Conservation (phyloP, 2,888 invertebrate genomes). For the Drosophila picticornis region DNA sequence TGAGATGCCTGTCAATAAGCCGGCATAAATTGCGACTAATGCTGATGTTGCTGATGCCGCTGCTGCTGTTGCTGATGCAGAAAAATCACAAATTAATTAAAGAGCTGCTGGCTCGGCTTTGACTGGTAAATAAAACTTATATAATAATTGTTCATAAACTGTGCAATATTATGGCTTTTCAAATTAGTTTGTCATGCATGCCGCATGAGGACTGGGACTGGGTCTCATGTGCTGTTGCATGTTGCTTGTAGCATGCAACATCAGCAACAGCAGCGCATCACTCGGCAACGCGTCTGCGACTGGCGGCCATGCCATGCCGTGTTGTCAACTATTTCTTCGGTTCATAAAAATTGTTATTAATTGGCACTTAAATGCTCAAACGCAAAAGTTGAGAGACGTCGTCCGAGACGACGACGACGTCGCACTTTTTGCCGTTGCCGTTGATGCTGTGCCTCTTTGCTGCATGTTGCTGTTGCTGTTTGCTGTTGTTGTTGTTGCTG, state of each 20-base stretch:
- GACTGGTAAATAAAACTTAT: constrained; percentile 83
- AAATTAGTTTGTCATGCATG: constrained; percentile 78
- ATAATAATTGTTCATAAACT: constrained; percentile 85
- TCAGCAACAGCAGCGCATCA: constrained; percentile 50
- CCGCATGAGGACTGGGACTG: constrained; percentile 19
- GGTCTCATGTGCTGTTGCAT: constrained; percentile 42
- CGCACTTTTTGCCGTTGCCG: constrained; percentile 48
- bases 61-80: constrained; percentile 50
- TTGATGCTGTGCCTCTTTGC: constrained; percentile 68
- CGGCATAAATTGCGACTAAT: constrained; percentile 74
- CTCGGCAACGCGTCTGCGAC: constrained; percentile 41
- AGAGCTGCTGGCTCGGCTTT: constrained; percentile 48
- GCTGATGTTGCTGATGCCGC: constrained; percentile 43
- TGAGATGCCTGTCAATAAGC: constrained; percentile 68
- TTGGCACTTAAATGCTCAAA: constrained; percentile 85
- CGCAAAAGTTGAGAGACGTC: constrained; percentile 82
- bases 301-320: constrained; percentile 70
- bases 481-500: constrained; percentile 47
- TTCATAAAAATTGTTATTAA: constrained; percentile 86
- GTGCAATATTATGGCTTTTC: constrained; percentile 83
- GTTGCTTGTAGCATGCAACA: constrained; percentile 60
- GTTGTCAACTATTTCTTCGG: constrained; percentile 85
- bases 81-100: constrained; percentile 83
- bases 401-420: constrained; percentile 43
- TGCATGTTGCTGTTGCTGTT: constrained; percentile 51